Evolutionary conservation across 2,888 invertebrate genomes (phyloP).

Genomic region (Nephrotoma appendiculata): DNA sequence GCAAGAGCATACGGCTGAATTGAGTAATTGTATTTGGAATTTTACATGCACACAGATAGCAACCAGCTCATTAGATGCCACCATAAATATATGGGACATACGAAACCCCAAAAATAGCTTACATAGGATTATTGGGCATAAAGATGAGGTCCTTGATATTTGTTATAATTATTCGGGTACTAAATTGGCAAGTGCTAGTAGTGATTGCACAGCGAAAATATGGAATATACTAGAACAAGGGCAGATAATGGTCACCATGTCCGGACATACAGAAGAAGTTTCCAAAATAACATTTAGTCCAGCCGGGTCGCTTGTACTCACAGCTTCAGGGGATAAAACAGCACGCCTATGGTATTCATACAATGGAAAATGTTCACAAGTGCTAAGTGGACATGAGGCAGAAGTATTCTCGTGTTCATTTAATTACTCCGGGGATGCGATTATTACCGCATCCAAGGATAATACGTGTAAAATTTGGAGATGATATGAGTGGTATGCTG

Average conservation of each 20-base stretch:
- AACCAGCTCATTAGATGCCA: conserved; percentile 55
- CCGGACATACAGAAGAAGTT: conserved; percentile 52
- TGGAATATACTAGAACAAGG: conserved; percentile 47
- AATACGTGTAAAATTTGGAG: conserved; percentile 70
- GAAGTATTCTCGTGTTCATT: conserved; percentile 74
- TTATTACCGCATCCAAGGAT: conserved; percentile 71
- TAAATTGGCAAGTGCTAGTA: conserved; percentile 56
- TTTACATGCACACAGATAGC: conserved; percentile 50
- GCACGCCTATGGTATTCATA: conserved; percentile 53
- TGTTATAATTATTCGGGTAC: conserved; percentile 61
- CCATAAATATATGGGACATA: conserved; percentile 55
- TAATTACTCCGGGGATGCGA: conserved; percentile 61
- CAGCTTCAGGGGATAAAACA: conserved; percentile 62
- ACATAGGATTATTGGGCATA: conserved; percentile 43
- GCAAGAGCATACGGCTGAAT: conserved; percentile 47
- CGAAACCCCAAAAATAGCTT: conserved; percentile 39
- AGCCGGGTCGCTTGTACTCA: conserved; percentile 54
- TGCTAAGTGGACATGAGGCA: conserved; percentile 58
- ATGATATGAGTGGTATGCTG: conserved; percentile 29
- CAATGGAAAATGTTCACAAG: conserved; percentile 54
- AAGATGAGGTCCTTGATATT: conserved; percentile 59
- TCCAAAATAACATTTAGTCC: conserved; percentile 71
- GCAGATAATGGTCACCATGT: conserved; percentile 41
- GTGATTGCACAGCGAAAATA: conserved; percentile 58
- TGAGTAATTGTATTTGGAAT: conserved; percentile 55